These are phyloP conservation scores for Molossus molossus DNA, from an alignment of 2,797 vertebrate genomes.

Conservation along the genomic window DNA sequence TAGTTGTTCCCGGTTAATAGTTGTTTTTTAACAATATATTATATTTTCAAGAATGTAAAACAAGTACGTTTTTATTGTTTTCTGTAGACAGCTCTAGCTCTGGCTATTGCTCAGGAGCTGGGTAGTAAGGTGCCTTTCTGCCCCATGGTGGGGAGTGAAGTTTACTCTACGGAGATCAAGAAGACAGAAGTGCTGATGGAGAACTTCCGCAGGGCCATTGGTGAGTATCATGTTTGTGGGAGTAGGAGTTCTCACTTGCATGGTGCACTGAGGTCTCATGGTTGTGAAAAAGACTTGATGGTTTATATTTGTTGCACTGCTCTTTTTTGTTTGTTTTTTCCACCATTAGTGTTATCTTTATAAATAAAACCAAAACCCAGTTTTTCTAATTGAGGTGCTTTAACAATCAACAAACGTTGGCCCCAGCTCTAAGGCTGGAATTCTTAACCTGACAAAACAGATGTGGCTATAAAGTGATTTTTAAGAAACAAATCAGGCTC, in stretches of 20 bases:
- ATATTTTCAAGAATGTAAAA: neutral
- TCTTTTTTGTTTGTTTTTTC: neutral
- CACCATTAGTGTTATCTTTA: neutral
- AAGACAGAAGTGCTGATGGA: conserved; percentile 99
- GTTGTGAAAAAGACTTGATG: neutral
- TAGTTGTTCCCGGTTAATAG: neutral
- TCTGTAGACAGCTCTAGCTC: conserved; percentile 95
- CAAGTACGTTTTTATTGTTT: neutral
- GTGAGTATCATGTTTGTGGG: conserved; percentile 89
- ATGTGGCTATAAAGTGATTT: neutral
- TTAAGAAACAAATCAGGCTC: neutral
- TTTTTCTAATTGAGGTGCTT: neutral
- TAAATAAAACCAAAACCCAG: neutral
- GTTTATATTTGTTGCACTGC: neutral
- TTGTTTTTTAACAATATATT: neutral
- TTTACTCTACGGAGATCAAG: conserved; percentile 99
- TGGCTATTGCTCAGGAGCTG: conserved; percentile 98
- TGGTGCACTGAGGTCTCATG: neutral
- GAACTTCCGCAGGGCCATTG: conserved; percentile 98
- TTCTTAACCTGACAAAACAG: neutral
- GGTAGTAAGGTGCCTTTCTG: conserved; percentile 99
- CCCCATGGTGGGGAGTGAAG: conserved; percentile 99
- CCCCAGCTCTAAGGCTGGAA: neutral
- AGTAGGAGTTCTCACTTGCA: neutral
- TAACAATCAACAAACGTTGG: neutral